Conservation (phyloP, 2,888 invertebrate genomes). For the Pandemis heparana region DNA sequence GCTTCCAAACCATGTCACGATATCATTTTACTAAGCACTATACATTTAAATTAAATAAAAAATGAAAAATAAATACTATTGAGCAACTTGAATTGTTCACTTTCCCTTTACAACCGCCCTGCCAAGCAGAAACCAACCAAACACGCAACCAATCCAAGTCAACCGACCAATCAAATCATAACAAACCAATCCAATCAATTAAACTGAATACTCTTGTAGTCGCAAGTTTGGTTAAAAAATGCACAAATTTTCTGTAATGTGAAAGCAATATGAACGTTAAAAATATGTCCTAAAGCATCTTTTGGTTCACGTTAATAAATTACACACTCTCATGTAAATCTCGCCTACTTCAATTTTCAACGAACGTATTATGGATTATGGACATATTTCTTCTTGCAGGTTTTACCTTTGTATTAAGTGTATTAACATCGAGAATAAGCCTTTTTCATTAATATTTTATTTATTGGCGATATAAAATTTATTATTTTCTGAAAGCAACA, state of each 20-base stretch:
- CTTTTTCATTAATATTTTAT: too few species aligned
- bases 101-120: constrained; percentile 30
- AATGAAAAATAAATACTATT: constrained; percentile 19
- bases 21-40: background rate
- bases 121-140: constrained; percentile 6
- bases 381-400: too few species aligned
- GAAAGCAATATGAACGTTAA: constrained; percentile 2
- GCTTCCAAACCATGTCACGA: constrained; percentile 27
- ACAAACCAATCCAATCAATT: constrained; percentile 37
- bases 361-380: too few species aligned
- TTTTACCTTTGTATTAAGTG: too few species aligned
- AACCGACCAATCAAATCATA: constrained; percentile 20
- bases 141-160: constrained; percentile 6
- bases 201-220: background rate
- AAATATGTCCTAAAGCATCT: background rate
- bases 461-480: too few species aligned
- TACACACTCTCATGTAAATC: background rate
- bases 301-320: background rate
- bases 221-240: constrained; percentile 1
- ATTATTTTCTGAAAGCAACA: background rate
- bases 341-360: too few species aligned
- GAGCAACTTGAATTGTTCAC: constrained; percentile 38
- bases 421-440: too few species aligned
- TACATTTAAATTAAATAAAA: background rate
- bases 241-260: background rate